A percentile compares a stretch with the other conserved stretches of the same genome.
phyloP scores from a whole-genome alignment of 2,888 invertebrate genomes.

The Stomorhina lunata region DNA sequence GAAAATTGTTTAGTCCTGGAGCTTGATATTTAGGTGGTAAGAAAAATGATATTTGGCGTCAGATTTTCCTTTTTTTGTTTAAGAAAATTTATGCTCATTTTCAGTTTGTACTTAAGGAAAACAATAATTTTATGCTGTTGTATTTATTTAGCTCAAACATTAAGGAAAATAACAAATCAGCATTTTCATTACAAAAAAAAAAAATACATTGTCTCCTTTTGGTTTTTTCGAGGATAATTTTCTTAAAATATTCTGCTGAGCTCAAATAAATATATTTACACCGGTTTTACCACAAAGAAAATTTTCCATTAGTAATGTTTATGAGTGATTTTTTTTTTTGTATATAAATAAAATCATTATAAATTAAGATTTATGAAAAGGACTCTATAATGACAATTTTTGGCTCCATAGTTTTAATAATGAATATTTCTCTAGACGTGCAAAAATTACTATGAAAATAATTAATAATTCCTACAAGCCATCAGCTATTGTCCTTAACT shows the following conservation, averaged over 20 bases:
- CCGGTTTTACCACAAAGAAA: neutral
- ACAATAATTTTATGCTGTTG: neutral
- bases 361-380: too few relatives aligned
- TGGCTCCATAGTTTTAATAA: neutral
- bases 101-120: neutral
- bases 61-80: neutral
- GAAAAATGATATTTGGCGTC: neutral
- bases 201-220: neutral
- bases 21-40: neutral
- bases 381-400: too few relatives aligned
- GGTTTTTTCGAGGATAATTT: neutral
- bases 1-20: neutral
- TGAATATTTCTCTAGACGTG: neutral
- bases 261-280: neutral
- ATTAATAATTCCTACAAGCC: constrained; percentile 13
- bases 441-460: neutral
- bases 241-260: neutral
- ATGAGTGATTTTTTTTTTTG: neutral
- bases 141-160: neutral
- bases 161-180: neutral
- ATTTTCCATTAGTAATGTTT: neutral
- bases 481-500: neutral
- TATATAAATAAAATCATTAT: too few relatives aligned
- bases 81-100: neutral
- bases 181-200: neutral